Evolutionary conservation across 1,140 invertebrate genomes (phyloP).

Genomic region (Anastatus disparis): DNA sequence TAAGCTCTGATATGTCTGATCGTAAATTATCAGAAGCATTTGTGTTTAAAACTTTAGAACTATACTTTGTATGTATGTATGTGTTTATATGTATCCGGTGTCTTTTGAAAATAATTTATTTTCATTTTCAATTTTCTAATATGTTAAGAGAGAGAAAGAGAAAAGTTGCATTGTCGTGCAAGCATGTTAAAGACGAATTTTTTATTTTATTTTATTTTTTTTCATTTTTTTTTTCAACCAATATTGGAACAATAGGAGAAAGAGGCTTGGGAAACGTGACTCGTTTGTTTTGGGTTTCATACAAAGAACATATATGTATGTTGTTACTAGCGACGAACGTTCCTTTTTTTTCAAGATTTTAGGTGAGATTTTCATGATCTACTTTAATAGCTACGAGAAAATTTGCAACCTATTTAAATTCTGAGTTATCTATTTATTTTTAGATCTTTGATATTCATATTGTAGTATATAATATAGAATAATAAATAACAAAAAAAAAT

Average conservation of each 20-base stretch:
- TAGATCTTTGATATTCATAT: no score
- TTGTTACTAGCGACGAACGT: not conserved
- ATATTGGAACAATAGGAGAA: not conserved
- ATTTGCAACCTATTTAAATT: no score
- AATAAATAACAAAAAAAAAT: no score
- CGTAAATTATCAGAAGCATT: slow-evolving; percentile 39
- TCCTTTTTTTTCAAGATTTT: not conserved
- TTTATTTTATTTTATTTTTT: no score
- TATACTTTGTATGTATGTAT: not conserved
- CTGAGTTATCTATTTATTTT: no score
- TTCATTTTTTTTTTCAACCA: no score
- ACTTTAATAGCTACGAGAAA: no score
- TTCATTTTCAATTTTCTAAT: not conserved
- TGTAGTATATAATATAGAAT: no score
- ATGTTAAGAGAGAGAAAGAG: no score
- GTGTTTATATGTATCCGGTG: not conserved
- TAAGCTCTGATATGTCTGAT: slow-evolving; percentile 35
- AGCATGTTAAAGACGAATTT: no score
- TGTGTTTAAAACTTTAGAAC: slow-evolving; percentile 21
- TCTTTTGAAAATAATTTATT: not conserved
- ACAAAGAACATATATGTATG: no score
- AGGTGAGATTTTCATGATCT: not conserved
- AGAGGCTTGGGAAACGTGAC: not conserved
- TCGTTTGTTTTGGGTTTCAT: slow-evolving; percentile 3
- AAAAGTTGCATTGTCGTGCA: no score